These are phyloP conservation scores for Acronicta alni DNA, from an alignment of 2,888 invertebrate genomes.

Conservation along the genomic window DNA sequence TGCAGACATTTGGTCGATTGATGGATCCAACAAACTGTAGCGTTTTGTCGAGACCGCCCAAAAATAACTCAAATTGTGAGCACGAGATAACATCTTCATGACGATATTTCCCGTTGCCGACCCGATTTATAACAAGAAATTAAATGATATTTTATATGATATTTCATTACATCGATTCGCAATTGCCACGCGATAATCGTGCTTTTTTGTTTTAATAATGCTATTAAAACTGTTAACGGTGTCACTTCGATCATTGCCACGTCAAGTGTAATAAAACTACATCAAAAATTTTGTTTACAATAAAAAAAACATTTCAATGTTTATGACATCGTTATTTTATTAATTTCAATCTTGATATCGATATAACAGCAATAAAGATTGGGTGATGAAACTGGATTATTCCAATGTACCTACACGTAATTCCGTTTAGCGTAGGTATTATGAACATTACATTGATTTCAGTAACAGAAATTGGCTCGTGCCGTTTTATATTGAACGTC, in stretches of 20 bases:
- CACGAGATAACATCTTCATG: constrained; percentile 62
- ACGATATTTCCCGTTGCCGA: constrained; percentile 49
- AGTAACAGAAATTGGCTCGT: constrained; percentile 43
- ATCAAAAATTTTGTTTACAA: constrained; percentile 27
- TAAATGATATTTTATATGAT: constrained; percentile 44
- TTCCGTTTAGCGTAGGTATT: constrained; percentile 46
- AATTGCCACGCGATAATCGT: constrained; percentile 29
- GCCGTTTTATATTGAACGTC: constrained; percentile 26
- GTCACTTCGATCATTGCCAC: constrained; percentile 40
- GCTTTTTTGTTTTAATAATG: constrained; percentile 43
- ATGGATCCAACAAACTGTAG: constrained; percentile 63
- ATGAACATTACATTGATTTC: constrained; percentile 42
- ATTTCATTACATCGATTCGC: constrained; percentile 25
- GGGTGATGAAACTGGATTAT: constrained; percentile 59
- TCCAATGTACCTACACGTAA: constrained; percentile 56
- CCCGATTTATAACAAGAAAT: constrained; percentile 37
- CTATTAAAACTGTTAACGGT: constrained; percentile 50
- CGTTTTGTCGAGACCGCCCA: constrained; percentile 60
- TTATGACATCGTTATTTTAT: constrained; percentile 16
- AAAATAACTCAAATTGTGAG: constrained; percentile 61
- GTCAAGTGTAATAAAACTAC: constrained; percentile 36
- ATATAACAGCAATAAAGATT: constrained; percentile 53
- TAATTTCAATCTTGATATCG: constrained; percentile 49
- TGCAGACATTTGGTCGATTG: constrained; percentile 60
- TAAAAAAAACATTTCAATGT: neutral